A percentile compares a stretch with the other conserved stretches of the same genome.
These are phyloP conservation scores for Molothrus aeneus DNA, from an alignment of 2,797 vertebrate species.

Conservation along the genomic window DNA sequence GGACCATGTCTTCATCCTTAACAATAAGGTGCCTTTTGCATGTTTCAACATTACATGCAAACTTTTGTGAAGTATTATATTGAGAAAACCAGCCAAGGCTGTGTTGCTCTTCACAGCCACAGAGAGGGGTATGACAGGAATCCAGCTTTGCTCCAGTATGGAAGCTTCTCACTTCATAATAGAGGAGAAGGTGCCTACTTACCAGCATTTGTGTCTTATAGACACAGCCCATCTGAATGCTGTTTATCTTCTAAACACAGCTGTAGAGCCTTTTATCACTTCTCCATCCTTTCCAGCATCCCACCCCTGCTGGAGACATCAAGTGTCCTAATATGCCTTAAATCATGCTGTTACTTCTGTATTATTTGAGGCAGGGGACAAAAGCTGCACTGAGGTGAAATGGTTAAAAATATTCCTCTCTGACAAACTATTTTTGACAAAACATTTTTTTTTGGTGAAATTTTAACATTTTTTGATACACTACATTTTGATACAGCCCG, in stretches of 20 bases:
- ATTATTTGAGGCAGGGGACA: background rate
- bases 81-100: background rate
- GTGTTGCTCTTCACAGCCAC: background rate
- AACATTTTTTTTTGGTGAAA: background rate
- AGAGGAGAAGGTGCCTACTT: background rate
- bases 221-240: background rate
- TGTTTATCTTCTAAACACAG: background rate
- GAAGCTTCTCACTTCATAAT: background rate
- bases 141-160: background rate
- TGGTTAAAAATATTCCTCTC: background rate
- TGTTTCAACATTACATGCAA: background rate
- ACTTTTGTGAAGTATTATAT: background rate
- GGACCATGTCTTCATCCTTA: background rate
- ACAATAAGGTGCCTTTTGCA: conserved; percentile 5
- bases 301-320: background rate
- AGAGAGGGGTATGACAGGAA: background rate
- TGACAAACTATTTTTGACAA: background rate
- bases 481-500: background rate
- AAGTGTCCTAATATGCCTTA: background rate
- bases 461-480: background rate
- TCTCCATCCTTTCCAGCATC: background rate
- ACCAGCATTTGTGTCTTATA: background rate
- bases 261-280: background rate
- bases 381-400: background rate
- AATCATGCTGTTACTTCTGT: background rate